Evolutionary conservation across 2,113 vertebrate genomes (phyloP).

Genomic region (Leiothrix lutea): DNA sequence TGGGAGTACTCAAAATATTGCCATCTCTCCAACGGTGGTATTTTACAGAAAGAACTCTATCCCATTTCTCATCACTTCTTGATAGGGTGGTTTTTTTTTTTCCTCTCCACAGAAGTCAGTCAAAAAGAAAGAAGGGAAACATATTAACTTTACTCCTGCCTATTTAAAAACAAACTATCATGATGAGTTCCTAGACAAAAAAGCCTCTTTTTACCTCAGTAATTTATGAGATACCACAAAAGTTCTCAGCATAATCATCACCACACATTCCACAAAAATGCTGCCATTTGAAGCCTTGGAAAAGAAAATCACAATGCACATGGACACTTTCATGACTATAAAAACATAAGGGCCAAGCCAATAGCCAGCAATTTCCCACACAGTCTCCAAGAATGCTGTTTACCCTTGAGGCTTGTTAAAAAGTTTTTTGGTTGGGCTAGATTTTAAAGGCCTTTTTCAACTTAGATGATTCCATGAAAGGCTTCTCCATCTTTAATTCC

Average conservation of each 20-base stretch:
- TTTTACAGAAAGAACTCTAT: neutral
- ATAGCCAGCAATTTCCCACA: neutral
- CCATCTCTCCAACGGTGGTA: neutral
- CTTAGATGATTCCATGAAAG: neutral
- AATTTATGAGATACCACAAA: conserved; percentile 3
- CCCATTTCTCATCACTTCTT: neutral
- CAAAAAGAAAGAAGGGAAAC: neutral
- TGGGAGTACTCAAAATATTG: conserved; percentile 26
- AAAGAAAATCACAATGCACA: neutral
- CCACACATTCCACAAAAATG: neutral
- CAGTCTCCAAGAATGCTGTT: neutral
- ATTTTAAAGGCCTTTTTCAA: neutral
- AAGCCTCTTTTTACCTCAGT: conserved; percentile 14
- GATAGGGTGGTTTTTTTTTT: neutral
- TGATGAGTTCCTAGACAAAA: neutral
- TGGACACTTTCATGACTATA: neutral
- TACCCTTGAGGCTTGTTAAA: neutral
- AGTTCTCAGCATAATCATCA: neutral
- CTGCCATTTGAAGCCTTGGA: neutral
- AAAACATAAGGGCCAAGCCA: neutral
- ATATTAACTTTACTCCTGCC: neutral
- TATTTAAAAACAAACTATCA: conserved; percentile 6
- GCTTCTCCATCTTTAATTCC: neutral
- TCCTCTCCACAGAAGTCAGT: neutral
- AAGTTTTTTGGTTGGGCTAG: neutral